Evolutionary conservation across 2,797 vertebrate species (phyloP), one percentile per base, ranked within the genome.

Genomic region (Malurus splendens): DNA sequence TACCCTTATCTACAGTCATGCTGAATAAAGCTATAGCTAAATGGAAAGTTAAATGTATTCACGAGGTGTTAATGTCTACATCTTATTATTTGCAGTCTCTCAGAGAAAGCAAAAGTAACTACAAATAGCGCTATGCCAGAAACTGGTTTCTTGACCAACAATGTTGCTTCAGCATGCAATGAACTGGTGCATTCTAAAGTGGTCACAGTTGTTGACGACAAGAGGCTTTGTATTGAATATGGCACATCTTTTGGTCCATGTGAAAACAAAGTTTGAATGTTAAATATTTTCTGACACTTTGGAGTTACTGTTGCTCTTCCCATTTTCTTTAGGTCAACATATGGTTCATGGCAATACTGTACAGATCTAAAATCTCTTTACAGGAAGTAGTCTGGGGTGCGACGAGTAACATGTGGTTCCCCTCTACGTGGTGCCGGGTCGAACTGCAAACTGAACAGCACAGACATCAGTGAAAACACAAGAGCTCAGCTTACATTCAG

Each of bases 341-440:
- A 97, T 90, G 97, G 97, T 97, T 98, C 96, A 97, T 98, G 97
- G 97, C 97, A 97, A 98, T 97, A 97, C 97, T 98, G 97, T 98
- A 98, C 98, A 98, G 96, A 96, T 96, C 95, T 95, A 95, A 97
- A 96, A 95, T 97, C 93, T 96, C 90, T 96, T 98, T 98, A 99
- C 98, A 99, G 98, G 97, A 99, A 99, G 97, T 99, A 99, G 96
- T 99, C 99, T 84, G 99, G 99, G 92, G 99, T 99, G 90, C 99
- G 98, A 82, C 99, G 98, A 75, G 98, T 99, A 68, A 99, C 99
- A 28, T 99, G 99, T 78, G 99, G 99, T 82, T 99, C 99, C 74
- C 98, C 99, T 98, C 99, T 97, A 75, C 99, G 98, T 30, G 99
- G 99, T 2, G 99, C 99, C 2, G 99, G 99, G 87, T 99, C 99